These are phyloP conservation scores for Ranitomeya imitator DNA, from an alignment of 2,113 vertebrate genomes.

Conservation along the genomic window DNA sequence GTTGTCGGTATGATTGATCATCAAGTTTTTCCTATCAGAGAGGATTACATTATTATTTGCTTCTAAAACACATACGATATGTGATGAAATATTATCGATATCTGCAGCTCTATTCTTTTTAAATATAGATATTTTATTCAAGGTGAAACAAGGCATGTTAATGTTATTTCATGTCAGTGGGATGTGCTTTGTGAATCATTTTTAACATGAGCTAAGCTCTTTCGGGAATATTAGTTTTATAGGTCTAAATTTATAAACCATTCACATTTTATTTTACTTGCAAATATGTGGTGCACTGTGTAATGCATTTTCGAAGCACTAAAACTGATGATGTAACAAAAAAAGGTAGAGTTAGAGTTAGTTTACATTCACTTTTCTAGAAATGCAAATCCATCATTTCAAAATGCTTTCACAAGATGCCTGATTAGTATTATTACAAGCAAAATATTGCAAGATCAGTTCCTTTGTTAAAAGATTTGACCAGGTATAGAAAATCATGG, in stretches of 20 bases:
- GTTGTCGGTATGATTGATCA: slow-evolving; percentile 36
- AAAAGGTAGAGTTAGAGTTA: background rate
- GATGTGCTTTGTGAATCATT: background rate
- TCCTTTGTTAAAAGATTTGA: background rate
- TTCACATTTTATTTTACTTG: background rate
- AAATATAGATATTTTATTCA: slow-evolving; percentile 8
- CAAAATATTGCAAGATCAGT: background rate
- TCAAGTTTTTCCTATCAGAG: background rate
- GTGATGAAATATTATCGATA: slow-evolving; percentile 33
- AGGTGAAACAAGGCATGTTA: background rate
- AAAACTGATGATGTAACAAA: background rate
- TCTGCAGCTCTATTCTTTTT: slow-evolving; percentile 18
- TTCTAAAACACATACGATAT: slow-evolving; percentile 1
- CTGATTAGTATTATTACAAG: background rate
- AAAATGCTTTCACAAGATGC: background rate
- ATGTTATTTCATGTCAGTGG: background rate
- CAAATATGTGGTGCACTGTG: background rate
- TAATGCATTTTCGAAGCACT: background rate
- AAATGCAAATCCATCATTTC: background rate
- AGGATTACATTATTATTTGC: slow-evolving; percentile 37
- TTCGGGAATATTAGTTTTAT: slow-evolving; percentile 18
- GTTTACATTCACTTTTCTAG: background rate
- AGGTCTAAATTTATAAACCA: background rate
- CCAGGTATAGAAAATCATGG: no score
- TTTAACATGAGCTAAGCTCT: background rate